These are phyloP conservation scores for Drosophila gaucha DNA, from an alignment of 2,888 invertebrate genomes.

Conservation along the genomic window DNA sequence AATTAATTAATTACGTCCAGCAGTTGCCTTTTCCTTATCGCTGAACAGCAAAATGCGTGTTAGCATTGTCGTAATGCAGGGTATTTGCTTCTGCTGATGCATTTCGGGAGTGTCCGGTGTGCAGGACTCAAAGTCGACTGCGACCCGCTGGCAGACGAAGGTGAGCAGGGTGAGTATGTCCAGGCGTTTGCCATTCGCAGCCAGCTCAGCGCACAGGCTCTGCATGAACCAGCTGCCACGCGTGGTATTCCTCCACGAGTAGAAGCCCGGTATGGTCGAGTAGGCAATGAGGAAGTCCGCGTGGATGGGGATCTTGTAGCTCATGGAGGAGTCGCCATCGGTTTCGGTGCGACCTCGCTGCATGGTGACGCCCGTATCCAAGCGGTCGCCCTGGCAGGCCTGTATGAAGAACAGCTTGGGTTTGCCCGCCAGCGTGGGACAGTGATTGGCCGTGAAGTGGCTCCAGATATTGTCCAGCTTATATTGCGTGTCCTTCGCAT, in stretches of 20 bases:
- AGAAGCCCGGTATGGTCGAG: conserved; percentile 97
- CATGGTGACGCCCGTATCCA: conserved; percentile 91
- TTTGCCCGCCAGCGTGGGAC: conserved; percentile 94
- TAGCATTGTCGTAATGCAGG: conserved; percentile 96
- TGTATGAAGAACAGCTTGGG: conserved; percentile 91
- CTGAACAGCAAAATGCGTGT: conserved; percentile 92
- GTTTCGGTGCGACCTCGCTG: conserved; percentile 87
- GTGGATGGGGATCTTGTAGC: conserved; percentile 94
- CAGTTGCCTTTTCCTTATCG: conserved; percentile 79
- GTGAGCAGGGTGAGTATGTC: conserved; percentile 95
- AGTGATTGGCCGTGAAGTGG: conserved; percentile 92
- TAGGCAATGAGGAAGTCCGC: conserved; percentile 97
- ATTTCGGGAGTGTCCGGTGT: conserved; percentile 91
- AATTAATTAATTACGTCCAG: conserved; percentile 56
- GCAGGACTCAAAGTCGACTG: conserved; percentile 95
- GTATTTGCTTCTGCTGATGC: conserved; percentile 97
- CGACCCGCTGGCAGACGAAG: conserved; percentile 93
- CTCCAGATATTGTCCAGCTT: conserved; percentile 92
- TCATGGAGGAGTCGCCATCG: conserved; percentile 88
- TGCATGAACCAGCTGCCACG: conserved; percentile 99
- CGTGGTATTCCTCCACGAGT: conserved; percentile 97
- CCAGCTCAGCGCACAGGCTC: conserved; percentile 92
- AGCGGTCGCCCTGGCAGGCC: conserved; percentile 95
- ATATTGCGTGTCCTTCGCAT: conserved; percentile 93
- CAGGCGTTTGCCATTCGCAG: conserved; percentile 89